Evolutionary conservation across 2,797 vertebrate species (phyloP), one percentile per base, ranked within the genome.

Genomic region (Epinephelus malabaricus): DNA sequence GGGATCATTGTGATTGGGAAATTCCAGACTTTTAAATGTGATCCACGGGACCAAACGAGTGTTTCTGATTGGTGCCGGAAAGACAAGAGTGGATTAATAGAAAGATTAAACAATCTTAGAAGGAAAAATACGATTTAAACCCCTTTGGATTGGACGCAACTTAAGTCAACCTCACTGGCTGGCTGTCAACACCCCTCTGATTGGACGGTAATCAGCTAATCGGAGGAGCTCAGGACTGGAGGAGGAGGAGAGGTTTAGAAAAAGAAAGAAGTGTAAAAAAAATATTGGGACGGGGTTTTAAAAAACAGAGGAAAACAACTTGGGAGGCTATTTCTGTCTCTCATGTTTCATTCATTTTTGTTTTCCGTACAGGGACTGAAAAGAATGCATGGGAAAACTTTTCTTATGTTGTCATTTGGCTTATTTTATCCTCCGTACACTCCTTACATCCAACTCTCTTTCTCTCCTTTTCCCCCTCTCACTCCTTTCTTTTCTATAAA

Each of bases 321-420:
- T 13, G 25, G 18, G 79, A 76, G 62, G 69, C 77, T 83, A 86
- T 89, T 91, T 89, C 50, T 77, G 88, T 88, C 79, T 69, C 60
- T 61, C 25, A 11, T 74, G 67, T 82, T 82, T 84, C 60, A 79
- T 83, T 85, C 53, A 25, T 50, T 74, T 77, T 84, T 72, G 21
- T 83, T 91, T 89, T 91, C 82, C 76, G 43, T 82, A 89, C 82
- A 60, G 85, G 83, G 86, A 90, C 91, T 69, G 73, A 84, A 84
- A 83, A 84, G 86, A 87, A 86, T 86, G 90, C 92, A 91, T 93
- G 92, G 89, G 89, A 89, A 86, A 84, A 79, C 55, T 25, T 68
- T 58, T 69, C 59, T 83, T 72, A 19, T 84, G 84, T 88, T 89
- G 85, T 88, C 82, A 67, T 86, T 82, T 13, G 73, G 79, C 76